Percentiles rank a stretch among this genome's conserved stretches.
Conservation (phyloP, 2,888 invertebrate genomes). For the Onthophagus sagittarius region DNA sequence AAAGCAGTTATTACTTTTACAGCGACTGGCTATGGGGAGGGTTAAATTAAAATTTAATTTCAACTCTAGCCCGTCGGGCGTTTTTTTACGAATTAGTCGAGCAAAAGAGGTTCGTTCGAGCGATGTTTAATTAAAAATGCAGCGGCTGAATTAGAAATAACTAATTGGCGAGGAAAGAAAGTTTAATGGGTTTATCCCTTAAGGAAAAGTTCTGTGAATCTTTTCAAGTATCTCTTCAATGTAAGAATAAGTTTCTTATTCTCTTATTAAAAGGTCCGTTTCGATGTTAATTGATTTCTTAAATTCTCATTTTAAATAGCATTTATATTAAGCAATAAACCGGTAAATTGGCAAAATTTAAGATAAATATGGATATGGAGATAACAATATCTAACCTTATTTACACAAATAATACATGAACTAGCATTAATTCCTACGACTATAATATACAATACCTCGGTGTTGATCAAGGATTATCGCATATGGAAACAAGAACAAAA, state of each 20-base stretch:
- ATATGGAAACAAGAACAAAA: too few species aligned
- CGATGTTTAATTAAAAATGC: slow-evolving; percentile 14
- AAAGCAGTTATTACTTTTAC: slow-evolving; percentile 16
- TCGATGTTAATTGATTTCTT: too few species aligned
- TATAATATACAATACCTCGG: too few species aligned
- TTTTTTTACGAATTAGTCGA: not conserved
- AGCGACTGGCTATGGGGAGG: not conserved
- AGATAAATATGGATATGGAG: too few species aligned
- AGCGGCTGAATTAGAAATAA: slow-evolving; percentile 11
- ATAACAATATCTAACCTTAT: too few species aligned
- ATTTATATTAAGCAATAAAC: too few species aligned
- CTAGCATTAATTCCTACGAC: too few species aligned
- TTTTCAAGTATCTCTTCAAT: not conserved
- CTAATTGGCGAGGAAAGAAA: slow-evolving; percentile 13
- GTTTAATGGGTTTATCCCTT: slow-evolving; percentile 9
- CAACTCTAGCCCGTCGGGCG: not conserved
- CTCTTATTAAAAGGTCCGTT: not conserved
- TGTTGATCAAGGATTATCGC: too few species aligned
- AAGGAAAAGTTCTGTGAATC: not conserved
- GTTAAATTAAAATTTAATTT: slow-evolving; percentile 8
- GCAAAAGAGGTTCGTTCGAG: not conserved
- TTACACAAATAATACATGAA: too few species aligned
- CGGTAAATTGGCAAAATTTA: too few species aligned
- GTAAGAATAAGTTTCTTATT: not conserved
- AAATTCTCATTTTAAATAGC: too few species aligned